These are phyloP conservation scores for Fistularia tabacaria DNA, from an alignment of 2,797 vertebrate genomes.

Conservation along the genomic window DNA sequence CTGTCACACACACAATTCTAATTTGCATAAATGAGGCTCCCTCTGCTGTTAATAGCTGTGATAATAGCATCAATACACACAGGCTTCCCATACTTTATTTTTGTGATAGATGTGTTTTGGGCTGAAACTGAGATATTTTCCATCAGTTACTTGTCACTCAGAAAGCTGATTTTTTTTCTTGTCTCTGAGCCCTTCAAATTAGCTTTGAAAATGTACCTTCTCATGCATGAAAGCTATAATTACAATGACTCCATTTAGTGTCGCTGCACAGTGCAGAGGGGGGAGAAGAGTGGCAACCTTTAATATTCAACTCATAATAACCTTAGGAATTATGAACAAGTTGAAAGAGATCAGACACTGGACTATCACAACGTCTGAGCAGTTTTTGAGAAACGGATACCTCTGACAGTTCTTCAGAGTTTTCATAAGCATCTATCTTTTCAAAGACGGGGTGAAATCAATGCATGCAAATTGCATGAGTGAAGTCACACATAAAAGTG, in stretches of 20 bases:
- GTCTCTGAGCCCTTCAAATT: slow-evolving; percentile 56
- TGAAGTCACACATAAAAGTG: neutral
- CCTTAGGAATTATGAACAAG: slow-evolving; percentile 65
- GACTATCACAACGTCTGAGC: slow-evolving; percentile 43
- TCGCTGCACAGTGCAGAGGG: slow-evolving; percentile 43
- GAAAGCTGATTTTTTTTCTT: slow-evolving; percentile 14
- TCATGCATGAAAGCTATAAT: slow-evolving; percentile 77
- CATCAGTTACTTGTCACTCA: slow-evolving; percentile 44
- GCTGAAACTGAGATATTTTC: slow-evolving; percentile 38
- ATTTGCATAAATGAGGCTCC: slow-evolving; percentile 65
- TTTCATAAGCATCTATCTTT: slow-evolving; percentile 34
- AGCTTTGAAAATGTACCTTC: slow-evolving; percentile 69
- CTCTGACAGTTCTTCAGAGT: slow-evolving; percentile 23
- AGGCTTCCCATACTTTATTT: slow-evolving; percentile 12
- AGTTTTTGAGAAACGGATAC: slow-evolving; percentile 50
- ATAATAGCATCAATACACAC: slow-evolving; percentile 49
- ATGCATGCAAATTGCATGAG: slow-evolving; percentile 29
- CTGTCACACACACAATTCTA: slow-evolving; percentile 42
- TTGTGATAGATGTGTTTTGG: slow-evolving; percentile 34
- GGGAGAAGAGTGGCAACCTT: slow-evolving; percentile 53
- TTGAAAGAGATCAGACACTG: slow-evolving; percentile 65
- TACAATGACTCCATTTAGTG: slow-evolving; percentile 69
- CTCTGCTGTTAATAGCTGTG: slow-evolving; percentile 62
- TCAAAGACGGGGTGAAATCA: slow-evolving; percentile 31
- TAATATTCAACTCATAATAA: slow-evolving; percentile 70